A percentile compares a stretch with the other conserved stretches of the same genome.
Conservation (phyloP, 2,113 vertebrate genomes). For the Corythornis madagascariensis region DNA sequence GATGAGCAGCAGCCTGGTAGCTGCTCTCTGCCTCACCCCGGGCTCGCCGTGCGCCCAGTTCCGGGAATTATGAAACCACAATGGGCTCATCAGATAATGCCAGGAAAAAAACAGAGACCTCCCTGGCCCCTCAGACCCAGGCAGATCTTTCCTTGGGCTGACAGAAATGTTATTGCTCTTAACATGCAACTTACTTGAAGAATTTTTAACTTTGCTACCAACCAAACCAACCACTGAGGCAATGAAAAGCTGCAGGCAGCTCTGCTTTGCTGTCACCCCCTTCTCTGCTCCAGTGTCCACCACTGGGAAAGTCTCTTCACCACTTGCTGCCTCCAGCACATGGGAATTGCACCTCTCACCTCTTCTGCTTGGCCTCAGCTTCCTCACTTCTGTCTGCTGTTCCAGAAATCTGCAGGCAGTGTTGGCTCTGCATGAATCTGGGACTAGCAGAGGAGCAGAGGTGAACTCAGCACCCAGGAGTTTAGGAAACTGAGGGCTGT, state of each 20-base stretch:
- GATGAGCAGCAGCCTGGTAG: neutral
- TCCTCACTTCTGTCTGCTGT: neutral
- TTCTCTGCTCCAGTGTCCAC: neutral
- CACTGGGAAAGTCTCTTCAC: neutral
- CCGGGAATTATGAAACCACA: conserved; percentile 65
- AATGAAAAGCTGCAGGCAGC: neutral
- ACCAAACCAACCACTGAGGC: neutral
- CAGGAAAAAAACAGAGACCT: neutral
- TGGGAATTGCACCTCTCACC: neutral
- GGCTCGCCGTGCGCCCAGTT: neutral
- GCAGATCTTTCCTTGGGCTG: neutral
- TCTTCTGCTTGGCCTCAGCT: neutral
- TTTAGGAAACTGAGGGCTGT: neutral
- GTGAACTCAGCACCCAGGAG: neutral
- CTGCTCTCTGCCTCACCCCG: conserved; percentile 52
- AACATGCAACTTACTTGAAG: neutral
- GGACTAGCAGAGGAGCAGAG: neutral
- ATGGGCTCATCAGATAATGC: conserved; percentile 34
- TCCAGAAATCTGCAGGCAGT: neutral
- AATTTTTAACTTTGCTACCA: neutral
- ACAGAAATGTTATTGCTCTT: neutral
- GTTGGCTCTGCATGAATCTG: neutral
- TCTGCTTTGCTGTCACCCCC: neutral
- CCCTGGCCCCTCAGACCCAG: neutral
- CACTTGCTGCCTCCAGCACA: neutral